Evolutionary conservation across 2,888 invertebrate species (phyloP), one percentile per base, ranked within the genome.

Genomic region (Scaptomyza flava): DNA sequence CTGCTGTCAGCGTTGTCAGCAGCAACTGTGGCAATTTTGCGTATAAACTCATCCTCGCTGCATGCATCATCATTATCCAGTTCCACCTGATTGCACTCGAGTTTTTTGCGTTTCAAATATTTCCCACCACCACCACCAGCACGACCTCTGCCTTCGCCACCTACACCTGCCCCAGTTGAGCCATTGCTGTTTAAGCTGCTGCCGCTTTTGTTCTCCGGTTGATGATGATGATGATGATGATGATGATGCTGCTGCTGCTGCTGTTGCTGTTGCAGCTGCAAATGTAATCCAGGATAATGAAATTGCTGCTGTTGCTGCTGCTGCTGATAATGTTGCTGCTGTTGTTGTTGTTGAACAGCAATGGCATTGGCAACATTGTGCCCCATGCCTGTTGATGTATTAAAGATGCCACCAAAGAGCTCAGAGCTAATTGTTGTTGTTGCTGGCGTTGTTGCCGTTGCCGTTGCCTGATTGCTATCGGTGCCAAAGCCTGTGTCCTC

Each of bases 51-150:
- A 78, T 92, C 92, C 73, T 92, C 92, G 76, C 92, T 92, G 83
- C 92, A 92, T 56, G 92, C 92, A 85, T 92, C 92, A 66, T 92
- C 92, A 68, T 90, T 91, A 78, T 92, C 92, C 65, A 91, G 79
- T 59, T 91, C 90, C 53, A 92, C 90, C 48, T 83, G 81, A 17
- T 88, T 87, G 68, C 65, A 82, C 68, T 90, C 91, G 45, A 91
- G 81, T 73, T 89, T 89, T 65, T 84, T 89, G 38, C 91, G 89
- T 56, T 91, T 92, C 14, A 88, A 77, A 17, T 78, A 61, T 60
- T 82, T 83, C 20, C 82, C 85, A 9, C 82, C 79, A 5, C 77
- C 72, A 31, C 82, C 85, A 9, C 82, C 79, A 5, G 77, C 72
- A 31, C 73, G 77, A 53, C 50, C 45, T 27, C 23, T 52, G 11